A percentile compares a stretch with the other conserved stretches of the same genome.
Evolutionary conservation across 2,113 vertebrate species (phyloP).

Genomic region (Ptilonorhynchus violaceus): DNA sequence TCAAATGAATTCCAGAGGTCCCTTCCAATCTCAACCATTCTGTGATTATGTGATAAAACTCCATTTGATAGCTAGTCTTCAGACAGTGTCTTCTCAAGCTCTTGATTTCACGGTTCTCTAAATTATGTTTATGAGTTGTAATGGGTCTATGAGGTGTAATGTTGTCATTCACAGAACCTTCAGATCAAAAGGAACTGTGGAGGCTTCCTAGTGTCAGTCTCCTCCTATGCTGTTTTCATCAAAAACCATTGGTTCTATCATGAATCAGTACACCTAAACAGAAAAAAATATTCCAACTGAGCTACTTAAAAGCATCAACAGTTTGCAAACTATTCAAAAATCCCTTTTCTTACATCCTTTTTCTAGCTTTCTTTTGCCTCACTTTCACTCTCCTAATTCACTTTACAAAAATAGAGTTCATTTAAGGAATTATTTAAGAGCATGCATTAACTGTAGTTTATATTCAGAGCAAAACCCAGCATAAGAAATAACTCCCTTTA

Average conservation of each 20-base stretch:
- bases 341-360: background rate
- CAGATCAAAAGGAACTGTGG: background rate
- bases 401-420: background rate
- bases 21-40: background rate
- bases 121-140: background rate
- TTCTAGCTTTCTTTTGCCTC: background rate
- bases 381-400: background rate
- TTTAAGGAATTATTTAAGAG: background rate
- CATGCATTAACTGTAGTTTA: background rate
- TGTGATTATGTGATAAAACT: background rate
- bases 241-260: background rate
- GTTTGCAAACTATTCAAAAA: background rate
- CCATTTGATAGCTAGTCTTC: background rate
- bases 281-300: background rate
- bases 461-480: background rate
- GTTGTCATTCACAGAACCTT: background rate
- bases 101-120: background rate
- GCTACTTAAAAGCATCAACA: background rate
- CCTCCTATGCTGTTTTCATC: background rate
- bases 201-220: background rate
- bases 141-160: background rate
- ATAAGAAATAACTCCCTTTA: background rate
- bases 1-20: background rate
- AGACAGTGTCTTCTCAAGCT: background rate
- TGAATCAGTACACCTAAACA: background rate